Conservation (phyloP, 2,113 vertebrate genomes). For the Neoarius graeffei region DNA sequence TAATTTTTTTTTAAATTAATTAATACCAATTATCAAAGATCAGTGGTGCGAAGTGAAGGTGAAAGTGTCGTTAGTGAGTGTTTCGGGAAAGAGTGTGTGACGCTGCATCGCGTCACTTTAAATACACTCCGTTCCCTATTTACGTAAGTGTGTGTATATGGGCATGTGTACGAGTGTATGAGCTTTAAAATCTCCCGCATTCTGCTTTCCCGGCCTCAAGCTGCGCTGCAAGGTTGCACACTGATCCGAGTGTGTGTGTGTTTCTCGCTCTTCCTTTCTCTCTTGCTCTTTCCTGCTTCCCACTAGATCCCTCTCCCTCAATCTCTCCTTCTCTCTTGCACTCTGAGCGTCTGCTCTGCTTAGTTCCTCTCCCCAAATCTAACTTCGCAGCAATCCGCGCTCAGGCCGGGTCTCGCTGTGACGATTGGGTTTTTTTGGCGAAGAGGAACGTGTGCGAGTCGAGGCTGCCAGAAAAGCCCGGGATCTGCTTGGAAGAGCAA, state of each 20-base stretch:
- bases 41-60: background rate
- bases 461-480: conserved; percentile 74
- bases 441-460: conserved; percentile 64
- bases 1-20: background rate
- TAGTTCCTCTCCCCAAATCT: background rate
- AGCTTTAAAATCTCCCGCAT: background rate
- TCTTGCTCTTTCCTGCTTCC: conserved; percentile 6
- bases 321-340: conserved; percentile 26
- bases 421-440: conserved; percentile 60
- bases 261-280: conserved; percentile 21
- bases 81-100: background rate
- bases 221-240: conserved; percentile 26
- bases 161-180: background rate
- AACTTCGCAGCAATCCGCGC: conserved; percentile 3
- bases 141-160: background rate
- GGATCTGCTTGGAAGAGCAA: conserved; percentile 76
- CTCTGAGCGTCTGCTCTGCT: background rate
- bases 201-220: conserved; percentile 21
- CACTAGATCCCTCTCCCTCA: background rate
- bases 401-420: conserved; percentile 10
- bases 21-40: too few relatives aligned
- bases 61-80: background rate
- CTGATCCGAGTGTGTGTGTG: conserved; percentile 40
- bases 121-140: background rate
- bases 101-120: background rate